These are phyloP conservation scores for Xenopus laevis DNA, from an alignment of 2,113 vertebrate genomes.

Conservation along the genomic window DNA sequence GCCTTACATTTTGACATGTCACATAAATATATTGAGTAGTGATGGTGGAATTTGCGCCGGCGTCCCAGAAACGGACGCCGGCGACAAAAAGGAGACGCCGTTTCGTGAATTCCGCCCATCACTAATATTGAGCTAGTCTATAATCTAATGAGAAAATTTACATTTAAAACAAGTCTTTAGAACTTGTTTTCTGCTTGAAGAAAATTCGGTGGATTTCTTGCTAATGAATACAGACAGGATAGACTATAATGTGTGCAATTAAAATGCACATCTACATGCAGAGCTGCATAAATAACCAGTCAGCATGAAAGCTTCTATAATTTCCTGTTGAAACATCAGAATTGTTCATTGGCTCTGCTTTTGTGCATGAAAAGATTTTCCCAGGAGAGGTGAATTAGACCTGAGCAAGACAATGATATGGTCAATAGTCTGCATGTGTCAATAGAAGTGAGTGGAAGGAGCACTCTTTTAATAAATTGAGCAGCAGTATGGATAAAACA, in stretches of 20 bases:
- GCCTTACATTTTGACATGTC: too few relatives aligned
- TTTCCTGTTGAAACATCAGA: constrained; percentile 25
- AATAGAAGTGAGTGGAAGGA: neutral
- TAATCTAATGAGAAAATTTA: neutral
- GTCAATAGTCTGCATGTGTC: neutral
- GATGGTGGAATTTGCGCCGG: too few relatives aligned
- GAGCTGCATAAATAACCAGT: constrained; percentile 10
- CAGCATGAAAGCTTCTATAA: constrained; percentile 9
- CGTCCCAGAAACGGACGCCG: too few relatives aligned
- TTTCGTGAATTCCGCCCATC: too few relatives aligned
- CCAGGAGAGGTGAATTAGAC: neutral
- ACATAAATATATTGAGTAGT: too few relatives aligned
- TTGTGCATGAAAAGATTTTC: neutral
- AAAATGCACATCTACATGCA: constrained; percentile 9
- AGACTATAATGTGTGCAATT: constrained; percentile 28
- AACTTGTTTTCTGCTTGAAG: neutral
- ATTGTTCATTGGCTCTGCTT: constrained; percentile 11
- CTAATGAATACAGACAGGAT: constrained; percentile 1
- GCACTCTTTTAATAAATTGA: neutral
- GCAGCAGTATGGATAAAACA: neutral
- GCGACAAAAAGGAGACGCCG: too few relatives aligned
- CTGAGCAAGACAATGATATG: neutral
- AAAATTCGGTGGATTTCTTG: neutral
- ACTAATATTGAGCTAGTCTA: neutral
- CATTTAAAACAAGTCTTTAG: neutral